Evolutionary conservation across 1,140 invertebrate species (phyloP).

Genomic region (Capitella teleta): DNA sequence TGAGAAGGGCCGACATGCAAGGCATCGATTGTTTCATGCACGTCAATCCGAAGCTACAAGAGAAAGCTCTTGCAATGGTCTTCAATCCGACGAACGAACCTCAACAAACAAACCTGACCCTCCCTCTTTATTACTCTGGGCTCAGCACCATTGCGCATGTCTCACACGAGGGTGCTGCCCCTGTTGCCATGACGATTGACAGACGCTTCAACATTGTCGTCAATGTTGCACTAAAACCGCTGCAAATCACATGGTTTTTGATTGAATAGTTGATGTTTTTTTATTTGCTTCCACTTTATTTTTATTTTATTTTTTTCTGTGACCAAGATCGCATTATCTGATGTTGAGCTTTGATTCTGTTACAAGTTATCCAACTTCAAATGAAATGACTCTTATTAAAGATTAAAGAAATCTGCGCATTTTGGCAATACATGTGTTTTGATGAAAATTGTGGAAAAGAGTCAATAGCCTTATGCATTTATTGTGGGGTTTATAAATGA

Average conservation of each 20-base stretch:
- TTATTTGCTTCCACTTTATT: too few species aligned
- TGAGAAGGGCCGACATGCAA: constrained; percentile 9
- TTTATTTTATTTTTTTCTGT: too few species aligned
- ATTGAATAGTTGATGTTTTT: too few species aligned
- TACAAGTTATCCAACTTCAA: too few species aligned
- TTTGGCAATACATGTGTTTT: too few species aligned
- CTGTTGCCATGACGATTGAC: not conserved
- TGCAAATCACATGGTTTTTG: constrained; percentile 4
- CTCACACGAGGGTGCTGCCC: not conserved
- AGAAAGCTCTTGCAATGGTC: constrained; percentile 1
- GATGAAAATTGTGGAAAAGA: too few species aligned
- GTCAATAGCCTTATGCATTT: too few species aligned
- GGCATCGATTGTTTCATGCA: constrained; percentile 7
- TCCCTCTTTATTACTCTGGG: constrained; percentile 5
- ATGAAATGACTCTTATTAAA: too few species aligned
- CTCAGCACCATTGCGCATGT: constrained; percentile 1
- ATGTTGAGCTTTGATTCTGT: too few species aligned
- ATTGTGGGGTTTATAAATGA: too few species aligned
- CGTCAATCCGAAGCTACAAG: not conserved
- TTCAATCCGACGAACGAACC: constrained; percentile 3
- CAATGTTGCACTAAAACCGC: not conserved
- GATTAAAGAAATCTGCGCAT: too few species aligned
- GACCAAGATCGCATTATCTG: too few species aligned
- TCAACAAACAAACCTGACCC: not conserved
- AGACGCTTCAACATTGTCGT: not conserved